Percentiles rank a stretch among this genome's conserved stretches.
Evolutionary conservation across 2,113 vertebrate species (phyloP).

Genomic region (Megaceryle torquata): DNA sequence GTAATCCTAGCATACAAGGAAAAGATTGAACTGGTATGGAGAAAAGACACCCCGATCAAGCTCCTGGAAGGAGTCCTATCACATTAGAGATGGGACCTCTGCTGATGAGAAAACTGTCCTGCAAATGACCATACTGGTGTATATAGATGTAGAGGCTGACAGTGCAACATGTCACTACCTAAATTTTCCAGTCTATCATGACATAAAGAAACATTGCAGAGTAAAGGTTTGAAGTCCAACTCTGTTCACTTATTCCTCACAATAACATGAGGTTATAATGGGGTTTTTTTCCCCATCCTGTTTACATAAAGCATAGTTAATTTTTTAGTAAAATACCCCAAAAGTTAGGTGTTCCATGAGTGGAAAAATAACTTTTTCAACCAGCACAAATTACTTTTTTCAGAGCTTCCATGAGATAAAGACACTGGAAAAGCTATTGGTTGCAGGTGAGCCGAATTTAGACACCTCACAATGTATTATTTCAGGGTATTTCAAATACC

Average conservation of each 20-base stretch:
- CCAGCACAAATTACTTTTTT: neutral
- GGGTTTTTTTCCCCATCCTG: neutral
- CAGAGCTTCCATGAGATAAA: neutral
- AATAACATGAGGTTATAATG: neutral
- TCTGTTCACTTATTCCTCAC: neutral
- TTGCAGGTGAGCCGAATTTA: neutral
- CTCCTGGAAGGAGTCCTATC: neutral
- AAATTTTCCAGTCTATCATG: neutral
- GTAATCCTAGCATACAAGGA: neutral
- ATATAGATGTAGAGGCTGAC: neutral
- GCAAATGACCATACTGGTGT: neutral
- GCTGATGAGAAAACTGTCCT: neutral
- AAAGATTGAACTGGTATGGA: neutral
- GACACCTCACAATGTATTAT: neutral
- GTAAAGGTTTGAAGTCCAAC: neutral
- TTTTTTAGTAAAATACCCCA: neutral
- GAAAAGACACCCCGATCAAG: neutral
- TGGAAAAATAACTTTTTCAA: neutral
- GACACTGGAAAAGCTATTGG: neutral
- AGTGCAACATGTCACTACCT: neutral
- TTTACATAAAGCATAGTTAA: neutral
- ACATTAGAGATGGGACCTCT: neutral
- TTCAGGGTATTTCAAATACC: neutral
- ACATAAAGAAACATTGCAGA: neutral
- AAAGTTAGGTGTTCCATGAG: neutral